These are phyloP conservation scores for Ciona savignyi DNA, from an alignment of 23 tunicate species.

Conservation along the genomic window DNA sequence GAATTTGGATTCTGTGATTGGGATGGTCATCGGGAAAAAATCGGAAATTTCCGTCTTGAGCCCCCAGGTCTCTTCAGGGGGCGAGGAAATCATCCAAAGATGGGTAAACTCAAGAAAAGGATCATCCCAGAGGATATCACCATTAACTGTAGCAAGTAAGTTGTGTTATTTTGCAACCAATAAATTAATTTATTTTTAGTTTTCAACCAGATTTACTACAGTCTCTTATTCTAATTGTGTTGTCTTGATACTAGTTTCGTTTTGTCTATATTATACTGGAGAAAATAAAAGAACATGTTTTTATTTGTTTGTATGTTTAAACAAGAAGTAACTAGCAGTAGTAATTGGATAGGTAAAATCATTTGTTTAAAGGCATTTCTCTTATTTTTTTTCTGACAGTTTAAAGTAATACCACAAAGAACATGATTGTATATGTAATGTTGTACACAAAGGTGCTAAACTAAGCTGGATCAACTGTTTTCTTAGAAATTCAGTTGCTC, in stretches of 20 bases:
- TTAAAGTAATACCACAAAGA: no score
- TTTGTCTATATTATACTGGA: not conserved
- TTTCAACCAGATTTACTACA: no score
- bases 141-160: conserved; percentile 87
- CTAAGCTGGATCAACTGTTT: not conserved
- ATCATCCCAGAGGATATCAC: conserved; percentile 79
- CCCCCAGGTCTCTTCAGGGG: conserved; percentile 98
- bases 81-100: conserved; percentile 97
- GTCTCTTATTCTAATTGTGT: no score
- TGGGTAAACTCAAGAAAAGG: conserved; percentile 94
- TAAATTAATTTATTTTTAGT: no score
- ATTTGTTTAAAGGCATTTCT: no score
- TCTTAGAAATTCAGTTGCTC: conserved; percentile 69
- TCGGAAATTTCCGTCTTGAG: conserved; percentile 99
- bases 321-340: no score
- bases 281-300: no score
- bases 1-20: conserved; percentile 95
- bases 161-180: not conserved
- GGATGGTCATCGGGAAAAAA: conserved; percentile 96
- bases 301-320: no score
- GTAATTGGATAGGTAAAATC: no score
- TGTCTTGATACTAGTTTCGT: no score
- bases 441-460: not conserved
- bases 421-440: not conserved
- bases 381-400: no score